phyloP scores from a whole-genome alignment of 2,888 invertebrate species.

The Xestia rhomboidea region DNA sequence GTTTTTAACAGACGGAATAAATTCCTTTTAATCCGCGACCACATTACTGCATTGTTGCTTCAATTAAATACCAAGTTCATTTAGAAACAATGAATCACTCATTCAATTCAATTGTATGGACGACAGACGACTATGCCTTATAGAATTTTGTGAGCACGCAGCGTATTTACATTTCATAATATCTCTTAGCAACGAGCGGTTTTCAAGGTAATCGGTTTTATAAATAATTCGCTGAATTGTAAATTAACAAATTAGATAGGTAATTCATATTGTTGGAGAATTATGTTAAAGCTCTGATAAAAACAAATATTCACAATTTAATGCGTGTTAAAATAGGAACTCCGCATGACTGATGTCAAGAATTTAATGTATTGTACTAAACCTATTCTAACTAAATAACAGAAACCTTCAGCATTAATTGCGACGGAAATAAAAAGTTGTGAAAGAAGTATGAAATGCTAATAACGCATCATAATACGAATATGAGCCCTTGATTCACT shows the following conservation, averaged over 20 bases:
- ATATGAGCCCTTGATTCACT: constrained; percentile 48
- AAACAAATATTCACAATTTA: constrained; percentile 52
- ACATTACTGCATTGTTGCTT: constrained; percentile 58
- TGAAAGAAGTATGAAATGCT: constrained; percentile 48
- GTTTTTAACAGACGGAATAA: constrained; percentile 44
- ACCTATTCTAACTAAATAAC: neutral
- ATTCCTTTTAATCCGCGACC: constrained; percentile 49
- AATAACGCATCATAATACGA: constrained; percentile 29
- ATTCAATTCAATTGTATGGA: constrained; percentile 56
- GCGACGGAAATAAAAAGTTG: constrained; percentile 15
- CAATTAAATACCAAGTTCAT: constrained; percentile 55
- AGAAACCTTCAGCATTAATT: neutral
- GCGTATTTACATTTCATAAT: constrained; percentile 79
- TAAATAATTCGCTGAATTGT: constrained; percentile 80
- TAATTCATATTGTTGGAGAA: constrained; percentile 75
- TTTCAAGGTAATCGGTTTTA: constrained; percentile 85
- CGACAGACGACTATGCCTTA: constrained; percentile 44
- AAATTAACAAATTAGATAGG: constrained; percentile 80
- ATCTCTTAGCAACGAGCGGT: constrained; percentile 83
- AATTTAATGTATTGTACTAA: neutral
- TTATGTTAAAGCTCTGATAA: constrained; percentile 62
- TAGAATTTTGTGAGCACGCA: constrained; percentile 66
- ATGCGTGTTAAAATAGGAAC: constrained; percentile 32
- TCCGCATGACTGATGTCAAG: constrained; percentile 1
- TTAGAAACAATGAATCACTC: constrained; percentile 61